These are phyloP conservation scores for Neosilurus mollespiculum DNA, from an alignment of 2,797 vertebrate genomes.

Conservation along the genomic window DNA sequence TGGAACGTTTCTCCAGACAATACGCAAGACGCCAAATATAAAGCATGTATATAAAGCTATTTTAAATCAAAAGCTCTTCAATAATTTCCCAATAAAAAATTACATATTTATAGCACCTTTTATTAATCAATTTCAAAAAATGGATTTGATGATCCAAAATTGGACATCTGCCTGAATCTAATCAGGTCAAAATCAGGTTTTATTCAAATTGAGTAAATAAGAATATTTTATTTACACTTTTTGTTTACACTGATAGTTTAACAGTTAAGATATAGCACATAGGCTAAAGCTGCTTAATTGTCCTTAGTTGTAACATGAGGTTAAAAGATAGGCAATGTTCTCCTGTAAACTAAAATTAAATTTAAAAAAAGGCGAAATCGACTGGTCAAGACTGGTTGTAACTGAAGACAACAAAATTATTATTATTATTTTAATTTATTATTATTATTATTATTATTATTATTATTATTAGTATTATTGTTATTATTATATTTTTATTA, in stretches of 20 bases:
- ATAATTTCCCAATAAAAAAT: not conserved
- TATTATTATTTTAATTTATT: too few species aligned
- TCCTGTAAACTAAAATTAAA: conserved; percentile 60
- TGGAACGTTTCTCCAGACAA: conserved; percentile 38
- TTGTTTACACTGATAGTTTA: not conserved
- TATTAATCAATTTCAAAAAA: conserved; percentile 33
- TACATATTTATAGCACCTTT: conserved; percentile 62
- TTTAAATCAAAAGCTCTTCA: not conserved
- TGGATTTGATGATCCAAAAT: not conserved
- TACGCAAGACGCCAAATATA: not conserved
- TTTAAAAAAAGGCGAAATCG: too few species aligned
- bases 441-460: too few species aligned
- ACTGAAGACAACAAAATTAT: not conserved
- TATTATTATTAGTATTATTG: too few species aligned
- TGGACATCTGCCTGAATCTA: not conserved
- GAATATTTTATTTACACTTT: not conserved
- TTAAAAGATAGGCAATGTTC: conserved; percentile 50
- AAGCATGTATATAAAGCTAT: conserved; percentile 23
- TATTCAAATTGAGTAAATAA: not conserved
- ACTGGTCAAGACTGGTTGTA: not conserved
- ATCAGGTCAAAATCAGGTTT: not conserved
- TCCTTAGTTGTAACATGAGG: conserved; percentile 14
- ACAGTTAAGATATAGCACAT: conserved; percentile 59
- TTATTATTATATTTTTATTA: too few species aligned
- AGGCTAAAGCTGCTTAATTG: conserved; percentile 17